These are phyloP conservation scores for Heliangelus exortis DNA, from an alignment of 2,797 vertebrate species.

Conservation along the genomic window DNA sequence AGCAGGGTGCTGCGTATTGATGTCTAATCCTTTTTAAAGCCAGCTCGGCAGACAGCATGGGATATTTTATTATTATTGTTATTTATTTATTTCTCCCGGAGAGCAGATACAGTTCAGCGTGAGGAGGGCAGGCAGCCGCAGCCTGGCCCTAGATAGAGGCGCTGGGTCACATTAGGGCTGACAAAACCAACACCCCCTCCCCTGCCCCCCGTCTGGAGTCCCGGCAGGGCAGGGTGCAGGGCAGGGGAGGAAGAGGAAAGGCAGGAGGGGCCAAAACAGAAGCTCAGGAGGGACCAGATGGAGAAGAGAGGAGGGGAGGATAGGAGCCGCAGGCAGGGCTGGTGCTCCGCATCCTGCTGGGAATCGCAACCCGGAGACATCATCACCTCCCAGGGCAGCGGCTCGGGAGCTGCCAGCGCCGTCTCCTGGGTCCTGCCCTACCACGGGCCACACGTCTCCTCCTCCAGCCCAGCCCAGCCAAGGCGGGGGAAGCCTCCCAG, in stretches of 20 bases:
- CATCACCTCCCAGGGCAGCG: neutral
- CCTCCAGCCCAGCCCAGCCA: neutral
- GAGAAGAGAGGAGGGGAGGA: neutral
- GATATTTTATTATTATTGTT: neutral
- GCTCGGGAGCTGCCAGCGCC: neutral
- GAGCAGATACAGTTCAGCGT: slow-evolving; percentile 52
- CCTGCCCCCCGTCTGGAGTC: neutral
- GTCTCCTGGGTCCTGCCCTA: neutral
- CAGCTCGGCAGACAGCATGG: slow-evolving; percentile 56
- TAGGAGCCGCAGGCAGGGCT: neutral
- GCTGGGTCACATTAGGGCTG: neutral
- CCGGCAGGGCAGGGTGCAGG: neutral
- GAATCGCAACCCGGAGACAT: neutral
- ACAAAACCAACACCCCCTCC: neutral
- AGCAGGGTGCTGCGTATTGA: slow-evolving; percentile 61
- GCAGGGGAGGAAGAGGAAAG: neutral
- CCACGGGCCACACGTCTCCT: neutral
- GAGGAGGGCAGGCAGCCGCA: slow-evolving; percentile 37
- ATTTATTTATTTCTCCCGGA: slow-evolving; percentile 13
- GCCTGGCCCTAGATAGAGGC: neutral
- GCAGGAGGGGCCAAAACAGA: slow-evolving; percentile 7
- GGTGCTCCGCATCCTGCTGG: neutral
- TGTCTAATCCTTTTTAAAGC: slow-evolving; percentile 69
- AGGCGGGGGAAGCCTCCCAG: neutral
- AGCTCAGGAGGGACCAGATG: slow-evolving; percentile 33